Percentiles rank a stretch among this genome's conserved stretches.
These are phyloP conservation scores for Bombylius major DNA, from an alignment of 2,888 invertebrate genomes.

Conservation along the genomic window DNA sequence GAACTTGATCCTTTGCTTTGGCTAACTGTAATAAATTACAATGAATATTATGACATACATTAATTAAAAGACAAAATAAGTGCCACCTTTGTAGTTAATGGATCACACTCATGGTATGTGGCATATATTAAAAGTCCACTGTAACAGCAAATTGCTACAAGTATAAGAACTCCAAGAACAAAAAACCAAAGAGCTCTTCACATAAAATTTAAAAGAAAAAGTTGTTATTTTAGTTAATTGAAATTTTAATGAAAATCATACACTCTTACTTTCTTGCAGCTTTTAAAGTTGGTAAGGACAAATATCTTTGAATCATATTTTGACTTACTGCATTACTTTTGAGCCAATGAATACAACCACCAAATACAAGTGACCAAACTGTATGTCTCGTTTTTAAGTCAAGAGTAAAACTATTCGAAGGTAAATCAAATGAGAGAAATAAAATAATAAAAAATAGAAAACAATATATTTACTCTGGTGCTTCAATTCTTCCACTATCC, in stretches of 20 bases:
- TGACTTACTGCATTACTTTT: constrained; percentile 63
- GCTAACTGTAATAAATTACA: constrained; percentile 40
- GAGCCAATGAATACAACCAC: constrained; percentile 59
- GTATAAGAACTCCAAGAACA: constrained; percentile 58
- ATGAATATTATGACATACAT: neutral
- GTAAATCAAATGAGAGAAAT: constrained; percentile 4
- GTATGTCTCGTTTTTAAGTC: constrained; percentile 62
- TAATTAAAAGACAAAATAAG: neutral
- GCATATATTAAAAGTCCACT: constrained; percentile 80
- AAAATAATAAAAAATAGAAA: neutral
- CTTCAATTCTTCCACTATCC: constrained; percentile 47
- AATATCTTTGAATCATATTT: constrained; percentile 65
- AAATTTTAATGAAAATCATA: too few relatives aligned
- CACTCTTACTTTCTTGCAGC: constrained; percentile 44
- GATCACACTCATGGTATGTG: constrained; percentile 73
- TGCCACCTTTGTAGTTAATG: constrained; percentile 52
- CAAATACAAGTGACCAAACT: constrained; percentile 55
- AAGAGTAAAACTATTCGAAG: constrained; percentile 42
- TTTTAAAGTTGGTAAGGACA: constrained; percentile 52
- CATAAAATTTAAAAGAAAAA: too few relatives aligned
- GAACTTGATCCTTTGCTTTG: constrained; percentile 60
- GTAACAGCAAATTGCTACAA: constrained; percentile 68
- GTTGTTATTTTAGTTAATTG: too few relatives aligned
- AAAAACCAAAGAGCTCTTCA: constrained; percentile 46
- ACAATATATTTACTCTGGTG: constrained; percentile 41